Evolutionary conservation across 2,113 vertebrate species (phyloP), one percentile per base, ranked within the genome.

Genomic region (Dicrurus megarhynchus): DNA sequence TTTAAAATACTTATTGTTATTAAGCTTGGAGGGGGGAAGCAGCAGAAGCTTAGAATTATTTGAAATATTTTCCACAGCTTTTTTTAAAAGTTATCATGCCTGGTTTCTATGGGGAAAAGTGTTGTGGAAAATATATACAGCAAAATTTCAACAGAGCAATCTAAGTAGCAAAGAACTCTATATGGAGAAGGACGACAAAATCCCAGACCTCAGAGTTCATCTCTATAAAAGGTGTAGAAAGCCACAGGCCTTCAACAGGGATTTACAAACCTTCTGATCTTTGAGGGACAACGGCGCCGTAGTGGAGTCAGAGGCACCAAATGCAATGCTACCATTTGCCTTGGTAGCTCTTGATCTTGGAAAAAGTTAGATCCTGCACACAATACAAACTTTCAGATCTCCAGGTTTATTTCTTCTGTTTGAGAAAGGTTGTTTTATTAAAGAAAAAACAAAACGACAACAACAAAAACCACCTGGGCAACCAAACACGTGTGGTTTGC

Each of bases 71-170:
- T 95, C 94, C 95, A 91, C 24, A 63, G 59, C 30, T 94, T 91
- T 90, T 90, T 80, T 41, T 4, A 2, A 9, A 93, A 63, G 75
- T 81, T 81, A 63, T 83, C 84, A 82, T 79, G 84, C 85, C 59
- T 93, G 64, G 95, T 96, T 97, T 96, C 95, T 92, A 95, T 96
- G 95, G 95, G 68, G 93, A 95, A 90, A 93, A 90, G 20, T 95
- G 93, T 96, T 96, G 64, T 96, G 96, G 95, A 96, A 96, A 96
- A 96, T 81, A 93, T 81, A 96, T 96, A 90, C 64, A 86, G 90
- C 82, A 91, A 59, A 90, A 96, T 79, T 77, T 91, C 87, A 93
- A 86, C 75, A 93, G 47, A 80, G 71, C 71, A 77, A 56, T 64
- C 55, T 74, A 63, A 89, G 59, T 1, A 87, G 71, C 32, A 7